Evolutionary conservation across 2,888 invertebrate species (phyloP), one percentile per base, ranked within the genome.

Genomic region (Colostygia pectinataria): DNA sequence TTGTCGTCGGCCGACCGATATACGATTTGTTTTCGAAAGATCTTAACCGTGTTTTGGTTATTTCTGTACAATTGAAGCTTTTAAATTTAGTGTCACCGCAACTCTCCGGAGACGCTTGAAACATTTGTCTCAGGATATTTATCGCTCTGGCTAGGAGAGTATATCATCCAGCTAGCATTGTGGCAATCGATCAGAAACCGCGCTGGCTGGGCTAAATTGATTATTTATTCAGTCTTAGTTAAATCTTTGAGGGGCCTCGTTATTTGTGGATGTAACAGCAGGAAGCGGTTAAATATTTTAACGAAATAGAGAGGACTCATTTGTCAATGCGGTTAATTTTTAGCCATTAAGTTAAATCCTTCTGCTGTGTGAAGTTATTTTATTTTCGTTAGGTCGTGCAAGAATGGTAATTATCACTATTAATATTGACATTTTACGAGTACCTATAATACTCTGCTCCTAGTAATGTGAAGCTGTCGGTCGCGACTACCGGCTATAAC

Each of bases 21-120:
- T 80, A 80, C 89, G 86, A 90, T 90, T 88, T 88, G 89, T 90
- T 89, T 87, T 83, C 82, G 66, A 86, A 87, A 89, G 89, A 87
- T 89, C 87, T 83, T 84, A 88, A 87, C 88, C 86, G 83, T 88
- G 88, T 88, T 87, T 80, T 79, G 80, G 87, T 88, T 89, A 89
- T 90, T 90, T 87, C 84, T 83, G 89, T 89, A 85, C 89, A 86
- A 88, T 89, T 83, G 88, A 85, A 80, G 88, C 88, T 86, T 87
- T 88, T 87, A 90, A 88, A 90, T 90, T 83, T 85, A 89, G 88
- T 90, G 89, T 86, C 88, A 83, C 87, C 86, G 86, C 87, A 81
- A 76, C 83, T 87, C 89, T 80, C 85, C 65, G 75, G 87, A 85
- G 89, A 86, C 85, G 85, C 74, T 80, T 40, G 74, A 77, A 84